Conservation (phyloP, 2,113 vertebrate genomes). For the Hemiprocne comata region DNA sequence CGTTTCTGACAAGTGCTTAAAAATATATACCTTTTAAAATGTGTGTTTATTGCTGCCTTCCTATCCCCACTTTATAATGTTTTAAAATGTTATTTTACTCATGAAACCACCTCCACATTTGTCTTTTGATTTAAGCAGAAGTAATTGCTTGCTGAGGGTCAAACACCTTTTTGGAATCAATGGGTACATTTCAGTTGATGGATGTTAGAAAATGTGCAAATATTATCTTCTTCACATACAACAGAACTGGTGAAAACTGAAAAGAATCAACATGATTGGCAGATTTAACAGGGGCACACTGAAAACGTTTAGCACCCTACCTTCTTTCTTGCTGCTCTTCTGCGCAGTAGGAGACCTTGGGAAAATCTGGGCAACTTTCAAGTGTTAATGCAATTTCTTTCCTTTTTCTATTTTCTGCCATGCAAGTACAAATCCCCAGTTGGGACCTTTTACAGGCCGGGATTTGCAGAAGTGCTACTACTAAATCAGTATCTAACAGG, state of each 20-base stretch:
- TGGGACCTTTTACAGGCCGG: not conserved
- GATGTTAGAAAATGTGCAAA: slow-evolving; percentile 65
- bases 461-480: not conserved
- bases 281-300: not conserved
- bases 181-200: slow-evolving; percentile 51
- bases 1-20: slow-evolving; percentile 72
- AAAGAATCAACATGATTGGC: slow-evolving; percentile 61
- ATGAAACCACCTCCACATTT: slow-evolving; percentile 50
- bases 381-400: not conserved
- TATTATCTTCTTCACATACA: slow-evolving; percentile 56
- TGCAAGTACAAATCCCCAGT: not conserved
- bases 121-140: slow-evolving; percentile 64
- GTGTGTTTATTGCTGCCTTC: slow-evolving; percentile 45
- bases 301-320: slow-evolving; percentile 49
- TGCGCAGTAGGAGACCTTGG: not conserved
- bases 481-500: too few relatives aligned
- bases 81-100: slow-evolving; percentile 50
- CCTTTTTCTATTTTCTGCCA: not conserved
- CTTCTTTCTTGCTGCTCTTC: not conserved
- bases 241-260: slow-evolving; percentile 56
- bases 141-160: slow-evolving; percentile 70
- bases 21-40: slow-evolving; percentile 51
- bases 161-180: slow-evolving; percentile 62
- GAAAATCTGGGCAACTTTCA: not conserved
- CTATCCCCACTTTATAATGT: not conserved